These are phyloP conservation scores for Forbesichthys papilliferus DNA, from an alignment of 2,113 vertebrate genomes.

Conservation along the genomic window DNA sequence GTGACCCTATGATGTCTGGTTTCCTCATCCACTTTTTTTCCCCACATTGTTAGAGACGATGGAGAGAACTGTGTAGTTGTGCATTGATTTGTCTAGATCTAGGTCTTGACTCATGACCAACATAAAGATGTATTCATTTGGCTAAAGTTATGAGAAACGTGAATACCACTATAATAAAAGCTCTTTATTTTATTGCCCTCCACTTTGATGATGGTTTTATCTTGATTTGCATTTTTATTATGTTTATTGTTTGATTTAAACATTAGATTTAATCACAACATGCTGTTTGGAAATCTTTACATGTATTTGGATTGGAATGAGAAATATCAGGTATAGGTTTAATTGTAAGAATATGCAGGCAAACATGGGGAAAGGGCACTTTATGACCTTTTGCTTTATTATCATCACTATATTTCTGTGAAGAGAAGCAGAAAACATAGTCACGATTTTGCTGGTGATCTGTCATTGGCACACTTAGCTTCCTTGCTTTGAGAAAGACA, in stretches of 20 bases:
- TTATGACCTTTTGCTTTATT: background rate
- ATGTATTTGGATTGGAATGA: constrained; percentile 95
- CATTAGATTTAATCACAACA: constrained; percentile 73
- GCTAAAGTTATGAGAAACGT: too few species aligned
- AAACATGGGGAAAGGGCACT: background rate
- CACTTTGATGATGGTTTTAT: background rate
- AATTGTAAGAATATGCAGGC: background rate
- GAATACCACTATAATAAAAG: too few species aligned
- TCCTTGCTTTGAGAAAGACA: constrained; percentile 86
- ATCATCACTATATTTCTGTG: constrained; percentile 31
- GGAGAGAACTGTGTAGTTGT: too few species aligned
- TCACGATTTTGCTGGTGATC: constrained; percentile 89
- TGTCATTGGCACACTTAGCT: constrained; percentile 88
- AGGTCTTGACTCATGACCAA: too few species aligned
- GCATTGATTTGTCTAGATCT: too few species aligned
- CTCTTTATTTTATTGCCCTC: background rate
- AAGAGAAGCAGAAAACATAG: constrained; percentile 89
- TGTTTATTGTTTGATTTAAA: constrained; percentile 1
- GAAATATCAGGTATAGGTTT: constrained; percentile 86
- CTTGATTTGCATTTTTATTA: background rate
- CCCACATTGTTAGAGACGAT: background rate
- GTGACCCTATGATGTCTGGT: background rate
- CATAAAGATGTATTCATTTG: too few species aligned
- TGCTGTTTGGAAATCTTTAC: constrained; percentile 97
- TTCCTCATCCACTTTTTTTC: too few species aligned